phyloP scores from a whole-genome alignment of 2,113 vertebrate species.

The Trochalopteron elliotii region DNA sequence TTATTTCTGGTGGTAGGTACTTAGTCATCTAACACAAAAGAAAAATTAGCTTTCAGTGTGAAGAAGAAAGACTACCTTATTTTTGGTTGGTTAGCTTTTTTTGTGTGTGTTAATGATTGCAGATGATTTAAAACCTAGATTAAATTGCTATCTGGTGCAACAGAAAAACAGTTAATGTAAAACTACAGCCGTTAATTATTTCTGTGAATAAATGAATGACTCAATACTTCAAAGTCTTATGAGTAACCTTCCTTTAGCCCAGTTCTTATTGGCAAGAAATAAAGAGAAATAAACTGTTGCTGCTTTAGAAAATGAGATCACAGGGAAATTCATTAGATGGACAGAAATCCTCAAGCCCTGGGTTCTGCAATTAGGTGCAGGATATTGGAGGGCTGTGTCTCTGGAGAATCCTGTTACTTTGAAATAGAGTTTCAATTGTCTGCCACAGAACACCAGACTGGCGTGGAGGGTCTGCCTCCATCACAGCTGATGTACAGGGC shows the following conservation, averaged over 20 bases:
- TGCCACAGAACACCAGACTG: not conserved
- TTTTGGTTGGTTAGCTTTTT: not conserved
- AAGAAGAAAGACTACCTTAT: not conserved
- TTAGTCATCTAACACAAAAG: not conserved
- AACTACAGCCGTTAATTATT: not conserved
- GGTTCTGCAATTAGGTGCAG: not conserved
- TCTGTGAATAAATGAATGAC: not conserved
- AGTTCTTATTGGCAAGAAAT: not conserved
- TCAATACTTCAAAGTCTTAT: not conserved
- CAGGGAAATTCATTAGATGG: not conserved
- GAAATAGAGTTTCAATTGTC: not conserved
- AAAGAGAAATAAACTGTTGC: not conserved
- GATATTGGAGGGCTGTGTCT: not conserved
- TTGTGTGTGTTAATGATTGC: not conserved
- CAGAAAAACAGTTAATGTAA: constrained; percentile 7
- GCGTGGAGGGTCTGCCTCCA: not conserved
- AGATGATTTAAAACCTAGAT: not conserved
- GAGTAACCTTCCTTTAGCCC: not conserved
- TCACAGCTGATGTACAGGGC: not conserved
- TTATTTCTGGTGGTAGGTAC: not conserved
- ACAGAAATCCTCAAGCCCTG: not conserved
- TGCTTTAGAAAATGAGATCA: not conserved
- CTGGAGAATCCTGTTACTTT: not conserved
- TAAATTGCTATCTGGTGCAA: not conserved
- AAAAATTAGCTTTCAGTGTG: not conserved